A percentile compares a stretch with the other conserved stretches of the same genome.
phyloP scores from a whole-genome alignment of 2,113 vertebrate species.

The Delphinus delphis region DNA sequence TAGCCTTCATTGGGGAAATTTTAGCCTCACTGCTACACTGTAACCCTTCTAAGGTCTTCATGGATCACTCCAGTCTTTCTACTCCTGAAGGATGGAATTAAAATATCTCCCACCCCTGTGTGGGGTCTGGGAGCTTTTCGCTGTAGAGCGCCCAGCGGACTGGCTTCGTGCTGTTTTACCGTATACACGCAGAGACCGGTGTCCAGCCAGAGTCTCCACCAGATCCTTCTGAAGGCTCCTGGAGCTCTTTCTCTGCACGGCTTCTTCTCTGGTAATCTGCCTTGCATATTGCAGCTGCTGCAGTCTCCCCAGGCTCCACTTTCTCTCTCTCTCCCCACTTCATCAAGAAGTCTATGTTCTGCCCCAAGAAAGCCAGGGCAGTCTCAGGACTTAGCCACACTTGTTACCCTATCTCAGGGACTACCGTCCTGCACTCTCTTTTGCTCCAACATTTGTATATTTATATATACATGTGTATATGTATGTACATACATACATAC shows the following conservation, averaged over 20 bases:
- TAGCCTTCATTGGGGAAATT: background rate
- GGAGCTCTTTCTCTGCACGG: background rate
- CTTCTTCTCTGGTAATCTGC: too few species aligned
- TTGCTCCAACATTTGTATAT: too few species aligned
- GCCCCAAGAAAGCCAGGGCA: background rate
- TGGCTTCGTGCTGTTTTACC: background rate
- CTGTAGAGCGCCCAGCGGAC: background rate
- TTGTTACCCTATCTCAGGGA: background rate
- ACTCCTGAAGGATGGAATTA: background rate
- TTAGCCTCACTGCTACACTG: too few species aligned
- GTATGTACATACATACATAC: too few species aligned
- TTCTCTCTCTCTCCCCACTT: too few species aligned
- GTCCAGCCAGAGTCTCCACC: background rate
- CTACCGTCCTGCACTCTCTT: accelerated
- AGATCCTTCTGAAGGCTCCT: background rate
- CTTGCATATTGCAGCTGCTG: background rate
- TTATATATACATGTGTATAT: too few species aligned
- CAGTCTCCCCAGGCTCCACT: background rate
- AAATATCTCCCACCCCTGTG: background rate
- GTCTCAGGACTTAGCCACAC: background rate
- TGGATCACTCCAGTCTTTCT: background rate
- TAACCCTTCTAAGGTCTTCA: background rate
- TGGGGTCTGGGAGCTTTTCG: background rate
- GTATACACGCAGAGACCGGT: accelerated
- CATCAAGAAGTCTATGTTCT: too few species aligned